Conservation (phyloP, 2,797 vertebrate genomes). For the Pygocentrus nattereri region DNA sequence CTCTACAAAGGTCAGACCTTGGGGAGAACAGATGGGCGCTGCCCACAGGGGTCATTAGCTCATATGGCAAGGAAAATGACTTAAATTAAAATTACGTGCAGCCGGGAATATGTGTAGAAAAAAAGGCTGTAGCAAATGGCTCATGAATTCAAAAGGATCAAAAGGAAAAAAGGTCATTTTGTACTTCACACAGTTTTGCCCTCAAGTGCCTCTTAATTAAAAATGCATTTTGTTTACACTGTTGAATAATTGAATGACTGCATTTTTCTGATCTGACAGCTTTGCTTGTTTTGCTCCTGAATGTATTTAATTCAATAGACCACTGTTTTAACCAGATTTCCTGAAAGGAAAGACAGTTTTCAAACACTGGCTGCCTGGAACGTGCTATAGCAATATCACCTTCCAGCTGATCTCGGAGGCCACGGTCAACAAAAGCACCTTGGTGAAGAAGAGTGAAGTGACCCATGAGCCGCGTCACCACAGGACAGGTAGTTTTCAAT, state of each 20-base stretch:
- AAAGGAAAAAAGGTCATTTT: not conserved
- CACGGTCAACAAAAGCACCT: slow-evolving; percentile 84
- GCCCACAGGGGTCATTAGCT: not conserved
- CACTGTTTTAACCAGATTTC: slow-evolving; percentile 80
- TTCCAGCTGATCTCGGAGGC: slow-evolving; percentile 95
- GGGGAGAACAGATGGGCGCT: not conserved
- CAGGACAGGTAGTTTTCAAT: slow-evolving; percentile 83
- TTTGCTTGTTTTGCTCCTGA: not conserved
- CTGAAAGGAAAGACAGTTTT: slow-evolving; percentile 93
- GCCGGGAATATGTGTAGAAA: not conserved
- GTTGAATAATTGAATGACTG: not conserved
- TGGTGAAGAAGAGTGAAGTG: slow-evolving; percentile 85
- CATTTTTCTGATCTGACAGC: not conserved
- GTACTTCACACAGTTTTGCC: not conserved
- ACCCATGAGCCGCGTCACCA: slow-evolving; percentile 86
- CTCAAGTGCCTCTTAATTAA: not conserved
- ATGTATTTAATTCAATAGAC: too few relatives aligned
- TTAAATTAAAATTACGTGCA: not conserved
- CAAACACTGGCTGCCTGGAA: slow-evolving; percentile 94
- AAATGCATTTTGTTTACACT: not conserved
- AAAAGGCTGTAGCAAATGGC: not conserved
- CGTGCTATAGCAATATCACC: slow-evolving; percentile 93
- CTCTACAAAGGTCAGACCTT: slow-evolving; percentile 89
- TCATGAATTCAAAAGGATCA: not conserved
- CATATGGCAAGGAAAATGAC: not conserved